Evolutionary conservation across 2,113 vertebrate species (phyloP).

Genomic region (Nesoenas mayeri): DNA sequence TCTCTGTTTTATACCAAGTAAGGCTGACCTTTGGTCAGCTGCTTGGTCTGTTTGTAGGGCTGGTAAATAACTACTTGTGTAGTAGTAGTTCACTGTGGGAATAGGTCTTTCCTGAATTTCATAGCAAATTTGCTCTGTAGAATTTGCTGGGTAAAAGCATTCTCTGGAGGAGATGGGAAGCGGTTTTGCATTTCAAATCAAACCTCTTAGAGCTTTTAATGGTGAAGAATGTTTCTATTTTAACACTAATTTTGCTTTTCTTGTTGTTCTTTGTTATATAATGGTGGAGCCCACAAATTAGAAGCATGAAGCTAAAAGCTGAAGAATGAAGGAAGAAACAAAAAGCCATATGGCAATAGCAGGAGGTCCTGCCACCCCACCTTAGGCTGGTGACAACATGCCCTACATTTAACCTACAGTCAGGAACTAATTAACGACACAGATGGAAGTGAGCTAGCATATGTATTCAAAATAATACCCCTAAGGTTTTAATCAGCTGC

Average conservation of each 20-base stretch:
- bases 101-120: background rate
- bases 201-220: background rate
- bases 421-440: slow-evolving; percentile 68
- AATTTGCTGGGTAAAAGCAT: background rate
- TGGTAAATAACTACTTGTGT: background rate
- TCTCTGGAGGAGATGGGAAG: background rate
- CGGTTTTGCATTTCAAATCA: background rate
- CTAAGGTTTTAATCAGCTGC: slow-evolving; percentile 56
- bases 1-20: background rate
- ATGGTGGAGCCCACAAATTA: slow-evolving; percentile 5
- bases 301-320: slow-evolving; percentile 16
- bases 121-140: background rate
- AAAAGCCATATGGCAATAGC: slow-evolving; percentile 61
- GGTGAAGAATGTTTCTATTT: background rate
- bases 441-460: slow-evolving; percentile 66
- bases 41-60: background rate
- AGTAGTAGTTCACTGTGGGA: background rate
- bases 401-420: slow-evolving; percentile 70
- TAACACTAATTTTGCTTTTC: background rate
- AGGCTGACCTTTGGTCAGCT: background rate
- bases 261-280: background rate
- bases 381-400: slow-evolving; percentile 65
- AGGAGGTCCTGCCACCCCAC: slow-evolving; percentile 64
- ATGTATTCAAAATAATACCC: slow-evolving; percentile 52
- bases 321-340: slow-evolving; percentile 42